Percentiles rank a stretch among this genome's conserved stretches.
phyloP scores from a whole-genome alignment of 2,113 vertebrate genomes.

The Zootoca vivipara region DNA sequence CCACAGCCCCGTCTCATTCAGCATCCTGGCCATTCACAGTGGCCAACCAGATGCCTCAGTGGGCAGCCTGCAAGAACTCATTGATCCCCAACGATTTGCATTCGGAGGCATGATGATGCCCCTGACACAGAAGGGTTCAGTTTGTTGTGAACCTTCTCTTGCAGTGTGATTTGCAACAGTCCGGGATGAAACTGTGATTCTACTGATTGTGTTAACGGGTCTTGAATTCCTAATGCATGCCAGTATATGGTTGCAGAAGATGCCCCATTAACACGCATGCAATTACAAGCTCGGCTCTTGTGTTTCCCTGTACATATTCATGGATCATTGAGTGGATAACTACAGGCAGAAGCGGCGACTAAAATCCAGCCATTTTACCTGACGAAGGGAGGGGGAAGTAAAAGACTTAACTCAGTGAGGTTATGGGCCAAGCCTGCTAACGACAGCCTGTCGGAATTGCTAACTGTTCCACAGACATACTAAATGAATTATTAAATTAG shows the following conservation, averaged over 20 bases:
- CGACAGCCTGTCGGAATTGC: neutral
- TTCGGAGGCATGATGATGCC: no score
- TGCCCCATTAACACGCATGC: neutral
- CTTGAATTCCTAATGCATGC: neutral
- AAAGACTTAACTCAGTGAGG: neutral
- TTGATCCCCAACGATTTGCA: no score
- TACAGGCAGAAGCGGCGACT: neutral
- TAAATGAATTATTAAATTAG: constrained; percentile 25
- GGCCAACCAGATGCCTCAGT: no score
- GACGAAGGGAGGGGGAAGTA: neutral
- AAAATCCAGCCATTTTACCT: neutral
- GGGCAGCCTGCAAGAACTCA: no score
- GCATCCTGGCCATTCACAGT: no score
- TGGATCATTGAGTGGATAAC: neutral
- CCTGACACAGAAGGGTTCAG: no score
- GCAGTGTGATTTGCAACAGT: neutral
- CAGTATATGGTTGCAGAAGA: neutral
- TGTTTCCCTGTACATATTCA: constrained; percentile 3
- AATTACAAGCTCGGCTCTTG: neutral
- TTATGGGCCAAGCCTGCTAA: constrained; percentile 8
- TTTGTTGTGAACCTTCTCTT: neutral
- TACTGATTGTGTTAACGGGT: neutral
- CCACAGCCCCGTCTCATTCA: no score
- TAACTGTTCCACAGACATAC: constrained; percentile 15
- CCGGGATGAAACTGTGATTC: neutral